Conservation (phyloP, 2,113 vertebrate genomes). For the Ahaetulla prasina region DNA sequence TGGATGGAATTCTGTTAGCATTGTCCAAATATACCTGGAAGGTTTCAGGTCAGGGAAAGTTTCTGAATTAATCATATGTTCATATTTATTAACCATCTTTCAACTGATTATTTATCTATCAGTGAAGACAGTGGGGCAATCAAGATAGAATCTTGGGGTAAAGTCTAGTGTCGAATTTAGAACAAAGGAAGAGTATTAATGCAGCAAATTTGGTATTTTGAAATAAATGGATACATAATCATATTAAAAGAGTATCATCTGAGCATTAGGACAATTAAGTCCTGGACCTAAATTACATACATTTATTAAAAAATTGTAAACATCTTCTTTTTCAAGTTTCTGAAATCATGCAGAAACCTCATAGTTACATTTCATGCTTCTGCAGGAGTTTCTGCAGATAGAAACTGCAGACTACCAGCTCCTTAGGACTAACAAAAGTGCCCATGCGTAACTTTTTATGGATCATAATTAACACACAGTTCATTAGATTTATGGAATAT, state of each 20-base stretch:
- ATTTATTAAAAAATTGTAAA: background rate
- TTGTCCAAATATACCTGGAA: background rate
- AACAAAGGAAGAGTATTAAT: background rate
- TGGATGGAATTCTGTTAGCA: too few species aligned
- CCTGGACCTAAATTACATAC: too few species aligned
- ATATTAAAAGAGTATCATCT: background rate
- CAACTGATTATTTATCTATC: background rate
- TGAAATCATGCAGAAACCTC: background rate
- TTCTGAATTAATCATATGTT: background rate
- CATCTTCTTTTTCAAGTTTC: background rate
- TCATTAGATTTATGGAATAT: background rate
- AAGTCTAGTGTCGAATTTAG: background rate
- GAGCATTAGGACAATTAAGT: background rate
- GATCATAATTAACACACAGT: background rate
- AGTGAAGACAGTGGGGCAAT: background rate
- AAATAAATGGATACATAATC: background rate
- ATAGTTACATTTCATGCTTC: too few species aligned
- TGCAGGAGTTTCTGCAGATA: background rate
- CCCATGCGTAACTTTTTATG: background rate
- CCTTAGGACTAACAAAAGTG: background rate
- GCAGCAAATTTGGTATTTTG: background rate
- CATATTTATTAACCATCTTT: background rate
- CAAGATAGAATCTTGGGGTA: background rate
- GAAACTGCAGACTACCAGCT: background rate
- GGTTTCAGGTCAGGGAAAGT: background rate